Evolutionary conservation across 2,888 invertebrate genomes (phyloP).

Genomic region (Drosophila sordidula): DNA sequence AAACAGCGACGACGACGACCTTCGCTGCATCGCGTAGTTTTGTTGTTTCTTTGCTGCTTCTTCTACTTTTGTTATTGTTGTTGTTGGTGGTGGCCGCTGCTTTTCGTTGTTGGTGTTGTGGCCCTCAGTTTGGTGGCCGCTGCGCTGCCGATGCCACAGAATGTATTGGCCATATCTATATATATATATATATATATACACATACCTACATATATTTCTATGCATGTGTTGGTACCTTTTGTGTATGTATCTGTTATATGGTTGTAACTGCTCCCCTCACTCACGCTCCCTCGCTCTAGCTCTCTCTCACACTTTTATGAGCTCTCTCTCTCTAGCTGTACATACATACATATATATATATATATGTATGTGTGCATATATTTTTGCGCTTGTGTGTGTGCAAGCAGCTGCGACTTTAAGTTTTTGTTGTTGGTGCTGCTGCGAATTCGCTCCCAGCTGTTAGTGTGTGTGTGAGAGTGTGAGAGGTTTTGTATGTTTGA

Average conservation of each 20-base stretch:
- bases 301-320: slow-evolving; percentile 19
- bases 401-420: slow-evolving; percentile 74
- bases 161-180: slow-evolving; percentile 64
- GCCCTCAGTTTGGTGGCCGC: slow-evolving; percentile 73
- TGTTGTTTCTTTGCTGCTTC: slow-evolving; percentile 40
- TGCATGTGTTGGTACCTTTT: slow-evolving; percentile 40
- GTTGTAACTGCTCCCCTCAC: slow-evolving; percentile 56
- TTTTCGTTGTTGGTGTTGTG: slow-evolving; percentile 52
- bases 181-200: slow-evolving; percentile 9
- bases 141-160: slow-evolving; percentile 62
- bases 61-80: slow-evolving; percentile 22
- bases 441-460: slow-evolving; percentile 59
- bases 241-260: slow-evolving; percentile 61
- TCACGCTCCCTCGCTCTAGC: slow-evolving; percentile 23
- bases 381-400: slow-evolving; percentile 32
- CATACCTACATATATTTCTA: slow-evolving; percentile 15
- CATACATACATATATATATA: slow-evolving; percentile 9
- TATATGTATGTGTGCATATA: slow-evolving; percentile 7
- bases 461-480: slow-evolving; percentile 15
- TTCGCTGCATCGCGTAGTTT: slow-evolving; percentile 63
- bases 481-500: slow-evolving; percentile 51
- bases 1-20: slow-evolving; percentile 60
- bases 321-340: slow-evolving; percentile 48
- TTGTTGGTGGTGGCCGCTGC: slow-evolving; percentile 30
- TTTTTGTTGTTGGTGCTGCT: slow-evolving; percentile 59